Percentiles rank a stretch among this genome's conserved stretches.
These are phyloP conservation scores for Tretioscincus oriximinensis DNA, from an alignment of 2,113 vertebrate species.

Conservation along the genomic window DNA sequence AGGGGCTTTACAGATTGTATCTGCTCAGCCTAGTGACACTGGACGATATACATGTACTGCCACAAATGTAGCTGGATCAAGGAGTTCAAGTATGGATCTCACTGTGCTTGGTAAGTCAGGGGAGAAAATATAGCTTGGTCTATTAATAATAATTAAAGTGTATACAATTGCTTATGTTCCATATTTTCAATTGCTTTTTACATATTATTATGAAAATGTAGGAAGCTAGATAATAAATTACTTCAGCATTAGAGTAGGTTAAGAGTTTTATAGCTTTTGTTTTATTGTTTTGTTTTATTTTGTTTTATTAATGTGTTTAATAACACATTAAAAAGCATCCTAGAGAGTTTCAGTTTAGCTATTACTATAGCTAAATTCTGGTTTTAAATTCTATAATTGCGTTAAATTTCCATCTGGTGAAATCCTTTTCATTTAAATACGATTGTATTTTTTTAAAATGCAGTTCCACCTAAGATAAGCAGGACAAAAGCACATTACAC, in stretches of 20 bases:
- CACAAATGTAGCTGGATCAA: slow-evolving; percentile 82
- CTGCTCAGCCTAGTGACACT: slow-evolving; percentile 78
- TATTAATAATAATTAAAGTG: not conserved
- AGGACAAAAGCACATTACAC: slow-evolving; percentile 66
- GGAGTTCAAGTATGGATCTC: slow-evolving; percentile 74
- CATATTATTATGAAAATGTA: not conserved
- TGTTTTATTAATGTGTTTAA: not conserved
- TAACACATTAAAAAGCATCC: not conserved
- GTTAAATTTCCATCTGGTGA: not conserved
- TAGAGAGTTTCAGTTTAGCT: not conserved
- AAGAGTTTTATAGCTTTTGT: not conserved
- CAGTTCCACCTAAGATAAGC: slow-evolving; percentile 89
- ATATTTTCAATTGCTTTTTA: not conserved
- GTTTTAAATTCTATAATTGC: not conserved
- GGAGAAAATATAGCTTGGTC: accelerated
- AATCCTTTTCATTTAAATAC: no score
- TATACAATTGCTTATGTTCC: not conserved
- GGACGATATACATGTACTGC: slow-evolving; percentile 88
- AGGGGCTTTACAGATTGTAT: slow-evolving; percentile 86
- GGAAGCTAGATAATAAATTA: not conserved
- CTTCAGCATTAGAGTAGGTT: not conserved
- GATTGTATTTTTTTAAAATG: slow-evolving; percentile 7
- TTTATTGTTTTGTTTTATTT: not conserved
- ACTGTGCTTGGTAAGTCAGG: slow-evolving; percentile 81
- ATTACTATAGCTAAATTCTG: not conserved